phyloP scores from a whole-genome alignment of 1,140 invertebrate genomes.

The Helicoverpa zea region DNA sequence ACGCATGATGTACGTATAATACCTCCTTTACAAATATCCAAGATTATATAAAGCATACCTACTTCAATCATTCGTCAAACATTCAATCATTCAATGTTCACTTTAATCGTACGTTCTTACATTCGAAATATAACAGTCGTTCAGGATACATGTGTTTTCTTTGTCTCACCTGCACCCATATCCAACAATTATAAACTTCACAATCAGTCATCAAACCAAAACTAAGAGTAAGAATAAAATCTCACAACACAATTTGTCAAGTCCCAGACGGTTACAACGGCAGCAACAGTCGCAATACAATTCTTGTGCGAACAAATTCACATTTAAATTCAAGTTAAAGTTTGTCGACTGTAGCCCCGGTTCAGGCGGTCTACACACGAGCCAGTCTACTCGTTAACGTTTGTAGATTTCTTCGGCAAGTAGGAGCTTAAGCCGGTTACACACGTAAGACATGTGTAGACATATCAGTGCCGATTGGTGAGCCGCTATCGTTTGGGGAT shows the following conservation, averaged over 20 bases:
- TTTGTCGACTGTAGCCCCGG: constrained; percentile 18
- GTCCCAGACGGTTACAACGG: constrained; percentile 25
- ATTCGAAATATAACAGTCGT: too few relatives aligned
- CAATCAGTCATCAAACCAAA: neutral
- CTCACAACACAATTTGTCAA: constrained; percentile 37
- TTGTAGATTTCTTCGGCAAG: constrained; percentile 32
- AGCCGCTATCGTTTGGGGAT: constrained; percentile 31
- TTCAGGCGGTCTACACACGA: constrained; percentile 18
- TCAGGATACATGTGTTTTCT: too few relatives aligned
- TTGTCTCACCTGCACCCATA: too few relatives aligned
- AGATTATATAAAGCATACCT: too few relatives aligned
- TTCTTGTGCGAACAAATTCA: constrained; percentile 21
- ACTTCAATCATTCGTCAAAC: too few relatives aligned
- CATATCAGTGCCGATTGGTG: constrained; percentile 40
- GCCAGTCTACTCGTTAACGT: constrained; percentile 13
- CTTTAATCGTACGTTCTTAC: too few relatives aligned
- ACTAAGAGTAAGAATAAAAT: constrained; percentile 22
- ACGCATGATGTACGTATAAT: too few relatives aligned
- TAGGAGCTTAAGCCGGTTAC: constrained; percentile 15
- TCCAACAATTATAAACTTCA: too few relatives aligned
- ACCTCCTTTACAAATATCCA: too few relatives aligned
- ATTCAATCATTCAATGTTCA: too few relatives aligned
- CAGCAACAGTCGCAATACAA: constrained; percentile 31
- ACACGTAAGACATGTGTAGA: constrained; percentile 37
- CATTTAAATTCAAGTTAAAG: constrained; percentile 33